Percentiles rank a stretch among this genome's conserved stretches.
Conservation (phyloP, 2,888 invertebrate species). For the Acrobasis suavella region DNA sequence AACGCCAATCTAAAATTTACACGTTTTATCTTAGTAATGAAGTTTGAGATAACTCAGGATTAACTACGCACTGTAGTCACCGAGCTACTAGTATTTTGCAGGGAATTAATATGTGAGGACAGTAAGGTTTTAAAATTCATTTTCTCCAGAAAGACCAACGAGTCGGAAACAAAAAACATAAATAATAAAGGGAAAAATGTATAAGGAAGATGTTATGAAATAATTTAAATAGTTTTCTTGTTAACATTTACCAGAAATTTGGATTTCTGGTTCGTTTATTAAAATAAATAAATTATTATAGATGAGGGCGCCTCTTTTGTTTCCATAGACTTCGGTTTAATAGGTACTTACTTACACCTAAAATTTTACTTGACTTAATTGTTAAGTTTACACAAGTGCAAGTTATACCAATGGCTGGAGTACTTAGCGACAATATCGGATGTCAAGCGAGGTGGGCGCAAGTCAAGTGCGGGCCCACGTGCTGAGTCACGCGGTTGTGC, state of each 20-base stretch:
- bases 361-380: no score
- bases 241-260: no score
- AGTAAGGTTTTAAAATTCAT: background rate
- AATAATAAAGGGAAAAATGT: no score
- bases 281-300: no score
- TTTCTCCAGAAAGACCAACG: background rate
- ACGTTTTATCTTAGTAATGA: conserved; percentile 57
- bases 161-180: no score
- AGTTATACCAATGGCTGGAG: conserved; percentile 21
- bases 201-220: no score
- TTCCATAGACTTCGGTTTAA: no score
- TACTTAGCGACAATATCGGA: conserved; percentile 33
- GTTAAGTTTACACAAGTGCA: background rate
- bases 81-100: conserved; percentile 29
- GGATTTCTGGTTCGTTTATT: no score
- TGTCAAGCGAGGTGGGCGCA: conserved; percentile 56
- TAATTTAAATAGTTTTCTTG: no score
- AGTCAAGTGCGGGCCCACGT: conserved; percentile 61
- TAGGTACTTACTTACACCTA: no score
- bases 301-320: no score
- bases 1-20: conserved; percentile 23
- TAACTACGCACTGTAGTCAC: conserved; percentile 36
- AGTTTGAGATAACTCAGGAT: conserved; percentile 50
- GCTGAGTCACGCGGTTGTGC: conserved; percentile 38
- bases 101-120: no score